Conservation (phyloP, 2,888 invertebrate species). For the Drosophila putrida region DNA sequence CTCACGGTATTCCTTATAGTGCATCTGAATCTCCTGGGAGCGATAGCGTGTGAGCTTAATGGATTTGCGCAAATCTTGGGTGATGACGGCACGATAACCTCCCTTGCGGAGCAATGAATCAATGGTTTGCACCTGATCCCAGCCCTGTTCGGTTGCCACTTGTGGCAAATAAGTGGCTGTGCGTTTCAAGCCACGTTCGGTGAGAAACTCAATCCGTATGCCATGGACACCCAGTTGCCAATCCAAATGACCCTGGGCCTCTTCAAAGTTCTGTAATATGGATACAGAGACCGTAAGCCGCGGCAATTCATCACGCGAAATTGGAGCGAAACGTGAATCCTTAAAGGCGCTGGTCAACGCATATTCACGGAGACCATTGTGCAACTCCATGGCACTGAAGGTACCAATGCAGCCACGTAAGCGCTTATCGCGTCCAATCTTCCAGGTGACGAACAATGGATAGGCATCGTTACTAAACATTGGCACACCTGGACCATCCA, state of each 20-base stretch:
- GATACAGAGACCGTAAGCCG: constrained; percentile 98
- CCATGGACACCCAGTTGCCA: constrained; percentile 99
- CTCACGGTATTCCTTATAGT: constrained; percentile 92
- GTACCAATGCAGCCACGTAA: constrained; percentile 99
- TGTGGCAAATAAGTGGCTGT: constrained; percentile 99
- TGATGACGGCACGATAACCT: constrained; percentile 96
- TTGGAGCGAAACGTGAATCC: constrained; percentile 98
- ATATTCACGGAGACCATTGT: constrained; percentile 97
- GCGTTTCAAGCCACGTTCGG: constrained; percentile 96
- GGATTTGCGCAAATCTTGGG: constrained; percentile 93
- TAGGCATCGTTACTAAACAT: constrained; percentile 97
- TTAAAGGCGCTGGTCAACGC: constrained; percentile 99
- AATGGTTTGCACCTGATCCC: constrained; percentile 99
- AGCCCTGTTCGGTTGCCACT: constrained; percentile 99
- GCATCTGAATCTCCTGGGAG: constrained; percentile 96
- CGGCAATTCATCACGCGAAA: constrained; percentile 96
- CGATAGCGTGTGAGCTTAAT: constrained; percentile 98
- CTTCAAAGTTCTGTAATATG: constrained; percentile 96
- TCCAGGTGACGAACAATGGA: constrained; percentile 99
- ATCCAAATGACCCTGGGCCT: constrained; percentile 96
- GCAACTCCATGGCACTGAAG: constrained; percentile 98
- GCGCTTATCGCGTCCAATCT: constrained; percentile 97
- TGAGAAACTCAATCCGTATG: constrained; percentile 98
- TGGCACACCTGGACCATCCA: constrained; percentile 96
- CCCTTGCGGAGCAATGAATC: constrained; percentile 99